Evolutionary conservation across 2,113 vertebrate genomes (phyloP).

Genomic region (Panthera leo): DNA sequence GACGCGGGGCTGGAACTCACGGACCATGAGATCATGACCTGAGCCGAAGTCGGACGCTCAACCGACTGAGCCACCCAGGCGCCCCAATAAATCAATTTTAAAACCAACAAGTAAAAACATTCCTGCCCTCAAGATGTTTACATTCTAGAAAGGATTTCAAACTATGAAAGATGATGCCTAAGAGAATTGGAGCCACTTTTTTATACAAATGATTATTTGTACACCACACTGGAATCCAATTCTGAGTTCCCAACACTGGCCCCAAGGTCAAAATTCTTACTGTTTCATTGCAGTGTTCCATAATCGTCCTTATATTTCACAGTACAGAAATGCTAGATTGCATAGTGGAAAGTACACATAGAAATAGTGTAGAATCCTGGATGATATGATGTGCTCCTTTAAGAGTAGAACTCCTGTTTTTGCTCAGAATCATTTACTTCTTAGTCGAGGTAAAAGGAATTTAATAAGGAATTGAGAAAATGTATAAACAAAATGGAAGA

Average conservation of each 20-base stretch:
- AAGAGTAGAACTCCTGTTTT: not conserved
- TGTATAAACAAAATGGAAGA: not conserved
- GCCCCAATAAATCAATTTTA: not conserved
- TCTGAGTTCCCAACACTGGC: not conserved
- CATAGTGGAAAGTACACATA: fast-evolving
- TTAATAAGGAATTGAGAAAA: not conserved
- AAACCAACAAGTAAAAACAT: not conserved
- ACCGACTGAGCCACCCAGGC: too few species aligned
- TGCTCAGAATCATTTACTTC: not conserved
- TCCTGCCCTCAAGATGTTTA: not conserved
- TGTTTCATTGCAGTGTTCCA: not conserved
- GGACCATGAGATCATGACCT: too few species aligned
- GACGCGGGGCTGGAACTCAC: too few species aligned
- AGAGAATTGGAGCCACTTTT: not conserved
- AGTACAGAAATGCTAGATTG: not conserved
- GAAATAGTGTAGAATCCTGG: not conserved
- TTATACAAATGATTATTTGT: not conserved
- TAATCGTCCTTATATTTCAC: fast-evolving
- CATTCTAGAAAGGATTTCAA: not conserved
- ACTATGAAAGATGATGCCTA: not conserved
- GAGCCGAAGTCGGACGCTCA: too few species aligned
- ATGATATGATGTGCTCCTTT: not conserved
- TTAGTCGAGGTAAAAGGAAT: not conserved
- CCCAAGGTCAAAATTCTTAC: not conserved
- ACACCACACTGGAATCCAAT: not conserved